phyloP scores from a whole-genome alignment of 1,140 invertebrate species.

The Adoxophyes honmai region DNA sequence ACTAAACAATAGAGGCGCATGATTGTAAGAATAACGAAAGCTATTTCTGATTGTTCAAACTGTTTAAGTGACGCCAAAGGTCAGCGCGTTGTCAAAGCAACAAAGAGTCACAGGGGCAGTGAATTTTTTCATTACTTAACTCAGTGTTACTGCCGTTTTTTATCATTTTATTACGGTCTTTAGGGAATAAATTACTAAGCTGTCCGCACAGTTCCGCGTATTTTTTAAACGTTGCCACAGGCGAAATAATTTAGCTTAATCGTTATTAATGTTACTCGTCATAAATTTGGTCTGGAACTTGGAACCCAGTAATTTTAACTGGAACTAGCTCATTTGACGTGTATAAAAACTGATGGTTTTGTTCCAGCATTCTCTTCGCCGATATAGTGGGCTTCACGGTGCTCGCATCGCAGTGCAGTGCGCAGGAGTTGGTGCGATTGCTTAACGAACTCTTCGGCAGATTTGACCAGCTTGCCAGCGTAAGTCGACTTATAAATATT shows the following conservation, averaged over 20 bases:
- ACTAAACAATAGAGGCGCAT: conserved; percentile 7
- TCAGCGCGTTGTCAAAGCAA: background rate
- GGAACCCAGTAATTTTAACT: background rate
- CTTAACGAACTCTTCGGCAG: conserved; percentile 96
- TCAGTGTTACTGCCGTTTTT: background rate
- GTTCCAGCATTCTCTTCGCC: conserved; percentile 92
- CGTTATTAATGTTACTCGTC: conserved; percentile 9
- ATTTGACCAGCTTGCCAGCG: conserved; percentile 94
- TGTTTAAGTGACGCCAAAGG: background rate
- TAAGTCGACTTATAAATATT: conserved; percentile 67
- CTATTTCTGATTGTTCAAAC: conserved; percentile 3
- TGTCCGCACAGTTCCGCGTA: conserved; percentile 1
- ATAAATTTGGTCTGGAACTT: background rate
- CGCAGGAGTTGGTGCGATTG: conserved; percentile 87
- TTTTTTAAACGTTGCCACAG: background rate
- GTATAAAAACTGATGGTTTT: conserved; percentile 22
- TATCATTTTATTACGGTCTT: background rate
- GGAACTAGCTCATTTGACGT: background rate
- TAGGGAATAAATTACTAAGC: background rate
- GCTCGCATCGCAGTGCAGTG: conserved; percentile 89
- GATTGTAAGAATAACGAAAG: conserved; percentile 11
- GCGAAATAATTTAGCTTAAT: conserved; percentile 4
- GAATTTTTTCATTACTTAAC: background rate
- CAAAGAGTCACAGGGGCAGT: background rate
- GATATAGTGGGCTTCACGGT: conserved; percentile 98